These are phyloP conservation scores for Nebria salina DNA, from an alignment of 2,888 invertebrate genomes.

Conservation along the genomic window DNA sequence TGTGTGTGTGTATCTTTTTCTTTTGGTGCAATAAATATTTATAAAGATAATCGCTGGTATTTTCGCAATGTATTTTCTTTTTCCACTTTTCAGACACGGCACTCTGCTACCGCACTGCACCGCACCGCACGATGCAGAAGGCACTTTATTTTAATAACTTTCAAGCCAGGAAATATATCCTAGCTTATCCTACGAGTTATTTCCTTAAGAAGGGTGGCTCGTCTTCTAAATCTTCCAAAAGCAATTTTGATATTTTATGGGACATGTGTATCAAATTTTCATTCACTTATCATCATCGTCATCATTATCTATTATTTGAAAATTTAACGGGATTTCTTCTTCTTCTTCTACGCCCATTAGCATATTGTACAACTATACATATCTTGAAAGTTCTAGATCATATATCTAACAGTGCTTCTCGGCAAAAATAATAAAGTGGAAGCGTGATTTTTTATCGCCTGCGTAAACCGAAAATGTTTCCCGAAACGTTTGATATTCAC, in stretches of 20 bases:
- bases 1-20: background rate
- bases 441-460: background rate
- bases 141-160: slow-evolving; percentile 47
- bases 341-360: background rate
- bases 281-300: slow-evolving; percentile 29
- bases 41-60: background rate
- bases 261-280: slow-evolving; percentile 34
- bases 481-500: slow-evolving; percentile 28
- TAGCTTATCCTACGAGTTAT: slow-evolving; percentile 38
- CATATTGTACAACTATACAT: too few species aligned
- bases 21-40: background rate
- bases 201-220: slow-evolving; percentile 23
- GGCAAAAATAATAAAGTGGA: background rate
- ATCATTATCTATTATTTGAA: background rate
- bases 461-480: slow-evolving; percentile 9
- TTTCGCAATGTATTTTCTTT: background rate
- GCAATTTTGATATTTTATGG: slow-evolving; percentile 43
- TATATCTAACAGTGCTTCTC: background rate
- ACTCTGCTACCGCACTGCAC: background rate
- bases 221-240: slow-evolving; percentile 34
- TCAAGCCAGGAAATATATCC: slow-evolving; percentile 44
- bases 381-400: too few species aligned
- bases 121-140: background rate
- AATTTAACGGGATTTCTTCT: background rate
- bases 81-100: background rate